Percentiles rank a stretch among this genome's conserved stretches.
Evolutionary conservation across 2,888 invertebrate species (phyloP).

Genomic region (Coenonympha arcania): DNA sequence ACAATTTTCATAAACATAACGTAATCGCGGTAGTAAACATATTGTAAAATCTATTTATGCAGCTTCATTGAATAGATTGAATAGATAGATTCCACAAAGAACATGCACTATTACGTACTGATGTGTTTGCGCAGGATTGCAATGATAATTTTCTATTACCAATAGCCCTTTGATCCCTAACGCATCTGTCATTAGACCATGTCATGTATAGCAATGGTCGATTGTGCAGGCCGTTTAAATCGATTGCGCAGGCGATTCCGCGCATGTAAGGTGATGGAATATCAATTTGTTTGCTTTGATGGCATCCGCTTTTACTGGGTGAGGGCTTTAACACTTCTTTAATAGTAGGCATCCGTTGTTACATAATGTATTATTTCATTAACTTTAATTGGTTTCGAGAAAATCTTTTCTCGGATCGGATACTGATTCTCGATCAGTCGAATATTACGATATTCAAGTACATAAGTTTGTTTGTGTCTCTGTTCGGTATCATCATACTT

Average conservation of each 20-base stretch:
- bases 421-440: too few relatives aligned
- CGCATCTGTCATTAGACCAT: background rate
- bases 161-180: background rate
- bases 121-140: too few relatives aligned
- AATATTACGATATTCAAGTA: too few relatives aligned
- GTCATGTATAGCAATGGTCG: conserved; percentile 1
- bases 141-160: background rate
- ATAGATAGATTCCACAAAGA: too few relatives aligned
- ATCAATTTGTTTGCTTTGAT: background rate
- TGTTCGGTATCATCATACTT: too few relatives aligned
- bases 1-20: too few relatives aligned
- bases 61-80: too few relatives aligned
- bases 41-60: too few relatives aligned
- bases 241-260: background rate
- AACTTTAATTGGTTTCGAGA: background rate
- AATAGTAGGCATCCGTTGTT: background rate
- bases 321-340: conserved; percentile 8
- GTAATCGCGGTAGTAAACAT: too few relatives aligned
- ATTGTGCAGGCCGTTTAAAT: conserved; percentile 2
- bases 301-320: conserved; percentile 6
- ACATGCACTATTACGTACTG: too few relatives aligned
- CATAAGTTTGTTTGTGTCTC: too few relatives aligned
- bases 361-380: background rate
- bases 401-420: too few relatives aligned
- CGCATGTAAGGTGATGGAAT: conserved; percentile 2